These are phyloP conservation scores for Apogon hyalosoma DNA, from an alignment of 2,797 vertebrate species.

Conservation along the genomic window DNA sequence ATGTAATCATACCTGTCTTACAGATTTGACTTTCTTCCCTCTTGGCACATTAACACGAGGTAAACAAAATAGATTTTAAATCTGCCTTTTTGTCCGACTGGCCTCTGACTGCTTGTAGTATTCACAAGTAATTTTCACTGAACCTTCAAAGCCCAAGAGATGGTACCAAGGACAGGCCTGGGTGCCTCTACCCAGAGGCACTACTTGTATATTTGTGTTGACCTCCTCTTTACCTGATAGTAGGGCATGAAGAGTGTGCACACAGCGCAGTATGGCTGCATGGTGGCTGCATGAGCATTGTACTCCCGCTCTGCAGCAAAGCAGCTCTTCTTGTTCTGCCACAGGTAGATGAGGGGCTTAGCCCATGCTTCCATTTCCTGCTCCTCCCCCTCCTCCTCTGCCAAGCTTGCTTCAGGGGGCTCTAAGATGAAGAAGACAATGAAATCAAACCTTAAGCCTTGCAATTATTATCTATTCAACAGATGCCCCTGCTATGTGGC, in stretches of 20 bases:
- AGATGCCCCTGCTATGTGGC: slow-evolving; percentile 2
- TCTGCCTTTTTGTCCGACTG: no score
- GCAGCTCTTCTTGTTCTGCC: slow-evolving; percentile 89
- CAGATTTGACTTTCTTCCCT: no score
- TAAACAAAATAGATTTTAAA: no score
- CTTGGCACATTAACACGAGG: no score
- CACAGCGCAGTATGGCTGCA: slow-evolving; percentile 91
- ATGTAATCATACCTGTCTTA: no score
- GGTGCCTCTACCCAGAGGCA: not conserved
- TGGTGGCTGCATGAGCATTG: slow-evolving; percentile 87
- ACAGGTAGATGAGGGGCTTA: slow-evolving; percentile 91
- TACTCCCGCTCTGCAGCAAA: slow-evolving; percentile 92
- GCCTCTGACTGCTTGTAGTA: no score
- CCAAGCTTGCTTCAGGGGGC: slow-evolving; percentile 81
- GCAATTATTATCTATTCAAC: slow-evolving; percentile 35
- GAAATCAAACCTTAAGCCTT: slow-evolving; percentile 6
- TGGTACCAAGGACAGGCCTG: no score
- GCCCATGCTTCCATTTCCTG: slow-evolving; percentile 93
- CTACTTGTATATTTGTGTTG: not conserved
- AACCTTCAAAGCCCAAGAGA: no score
- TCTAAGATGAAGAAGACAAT: slow-evolving; percentile 79
- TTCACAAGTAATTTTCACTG: no score
- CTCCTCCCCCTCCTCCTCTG: slow-evolving; percentile 82
- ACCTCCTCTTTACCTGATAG: slow-evolving; percentile 86
- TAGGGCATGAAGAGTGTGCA: slow-evolving; percentile 96